Evolutionary conservation across 2,797 vertebrate species (phyloP).

Genomic region (Pseudocheirus occidentalis): DNA sequence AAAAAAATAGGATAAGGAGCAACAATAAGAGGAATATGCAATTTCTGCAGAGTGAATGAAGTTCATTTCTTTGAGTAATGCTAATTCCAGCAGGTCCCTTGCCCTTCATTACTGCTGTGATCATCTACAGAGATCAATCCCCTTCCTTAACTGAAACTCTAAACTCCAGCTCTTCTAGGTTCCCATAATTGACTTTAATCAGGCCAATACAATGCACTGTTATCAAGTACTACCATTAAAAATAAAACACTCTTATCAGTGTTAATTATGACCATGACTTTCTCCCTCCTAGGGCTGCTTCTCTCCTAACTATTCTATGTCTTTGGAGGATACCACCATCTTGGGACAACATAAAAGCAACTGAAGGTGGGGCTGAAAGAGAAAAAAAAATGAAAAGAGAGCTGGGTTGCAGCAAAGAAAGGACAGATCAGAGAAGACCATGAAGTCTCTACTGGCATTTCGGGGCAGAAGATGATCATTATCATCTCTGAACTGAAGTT

Average conservation of each 20-base stretch:
- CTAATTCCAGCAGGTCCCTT: not conserved
- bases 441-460: not conserved
- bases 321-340: no score
- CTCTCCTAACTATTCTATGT: no score
- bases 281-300: no score
- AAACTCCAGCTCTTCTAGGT: not conserved
- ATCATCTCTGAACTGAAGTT: not conserved
- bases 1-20: not conserved
- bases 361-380: not conserved
- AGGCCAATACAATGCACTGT: not conserved
- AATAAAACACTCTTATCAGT: not conserved
- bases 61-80: not conserved
- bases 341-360: not conserved
- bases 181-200: not conserved
- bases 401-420: not conserved
- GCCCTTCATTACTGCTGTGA: no score
- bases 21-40: not conserved
- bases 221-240: not conserved
- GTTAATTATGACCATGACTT: not conserved
- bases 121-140: not conserved
- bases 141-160: not conserved
- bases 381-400: not conserved
- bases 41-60: not conserved
- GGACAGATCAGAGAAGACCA: not conserved
- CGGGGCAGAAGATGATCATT: not conserved